Conservation (phyloP, 2,888 invertebrate genomes). For the Epsilonema sp. region DNA sequence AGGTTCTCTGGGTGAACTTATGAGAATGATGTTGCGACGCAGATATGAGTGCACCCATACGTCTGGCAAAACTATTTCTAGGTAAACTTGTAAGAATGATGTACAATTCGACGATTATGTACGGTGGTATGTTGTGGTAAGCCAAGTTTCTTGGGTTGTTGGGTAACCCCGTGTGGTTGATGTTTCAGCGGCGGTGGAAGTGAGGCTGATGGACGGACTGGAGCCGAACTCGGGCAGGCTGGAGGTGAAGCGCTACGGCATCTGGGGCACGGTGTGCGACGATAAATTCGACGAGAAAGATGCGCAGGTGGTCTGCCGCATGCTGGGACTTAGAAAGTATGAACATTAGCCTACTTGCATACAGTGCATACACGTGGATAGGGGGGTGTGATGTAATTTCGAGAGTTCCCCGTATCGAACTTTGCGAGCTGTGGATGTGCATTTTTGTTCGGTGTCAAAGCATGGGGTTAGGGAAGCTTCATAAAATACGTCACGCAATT, state of each 20-base stretch:
- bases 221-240: conserved; percentile 43
- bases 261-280: conserved; percentile 59
- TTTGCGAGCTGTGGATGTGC: too few relatives aligned
- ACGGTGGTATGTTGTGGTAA: conserved; percentile 1
- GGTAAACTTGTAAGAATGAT: neutral
- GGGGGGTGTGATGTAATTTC: too few relatives aligned
- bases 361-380: too few relatives aligned
- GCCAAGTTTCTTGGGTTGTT: neutral
- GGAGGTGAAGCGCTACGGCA: conserved; percentile 46
- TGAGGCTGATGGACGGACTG: conserved; percentile 44
- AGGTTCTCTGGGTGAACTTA: too few relatives aligned
- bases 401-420: too few relatives aligned
- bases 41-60: too few relatives aligned
- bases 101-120: too few relatives aligned
- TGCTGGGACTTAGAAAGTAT: conserved; percentile 31
- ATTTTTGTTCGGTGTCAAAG: too few relatives aligned
- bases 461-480: too few relatives aligned
- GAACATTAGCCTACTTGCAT: too few relatives aligned
- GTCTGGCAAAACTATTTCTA: neutral
- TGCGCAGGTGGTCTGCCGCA: conserved; percentile 38
- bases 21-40: too few relatives aligned
- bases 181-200: conserved; percentile 37
- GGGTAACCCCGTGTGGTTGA: conserved; percentile 1
- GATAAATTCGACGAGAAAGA: conserved; percentile 49
- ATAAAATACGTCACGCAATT: too few relatives aligned